phyloP scores from a whole-genome alignment of 2,113 vertebrate species.

The Colossoma macropomum region DNA sequence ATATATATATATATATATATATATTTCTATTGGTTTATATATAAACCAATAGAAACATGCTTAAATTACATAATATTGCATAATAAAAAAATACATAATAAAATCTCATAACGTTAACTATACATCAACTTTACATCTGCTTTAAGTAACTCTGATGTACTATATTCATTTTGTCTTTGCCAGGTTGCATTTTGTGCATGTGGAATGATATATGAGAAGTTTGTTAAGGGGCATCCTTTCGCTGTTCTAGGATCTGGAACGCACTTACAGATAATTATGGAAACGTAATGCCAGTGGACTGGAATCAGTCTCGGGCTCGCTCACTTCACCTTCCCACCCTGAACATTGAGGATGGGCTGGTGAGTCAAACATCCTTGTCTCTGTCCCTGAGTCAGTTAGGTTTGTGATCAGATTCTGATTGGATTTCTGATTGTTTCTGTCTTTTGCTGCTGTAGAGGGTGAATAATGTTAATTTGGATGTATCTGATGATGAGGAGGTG shows the following conservation, averaged over 20 bases:
- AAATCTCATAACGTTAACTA: too few species aligned
- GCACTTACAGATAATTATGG: constrained; percentile 88
- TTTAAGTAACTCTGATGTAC: too few species aligned
- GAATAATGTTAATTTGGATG: constrained; percentile 80
- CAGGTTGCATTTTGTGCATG: too few species aligned
- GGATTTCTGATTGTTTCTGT: background rate
- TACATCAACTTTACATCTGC: too few species aligned
- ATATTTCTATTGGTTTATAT: too few species aligned
- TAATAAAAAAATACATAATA: too few species aligned
- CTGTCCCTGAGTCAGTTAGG: constrained; percentile 21
- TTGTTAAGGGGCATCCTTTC: background rate
- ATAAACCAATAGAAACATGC: too few species aligned
- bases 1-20: too few species aligned
- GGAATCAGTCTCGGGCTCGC: constrained; percentile 85
- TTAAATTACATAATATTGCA: too few species aligned
- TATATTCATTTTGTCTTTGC: too few species aligned
- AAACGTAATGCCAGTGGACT: constrained; percentile 89
- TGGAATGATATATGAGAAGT: too few species aligned
- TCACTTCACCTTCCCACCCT: constrained; percentile 85
- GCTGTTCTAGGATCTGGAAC: constrained; percentile 87
- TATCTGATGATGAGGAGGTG: constrained; percentile 93
- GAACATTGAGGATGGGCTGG: constrained; percentile 84
- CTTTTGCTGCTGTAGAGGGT: constrained; percentile 71
- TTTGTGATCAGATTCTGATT: background rate
- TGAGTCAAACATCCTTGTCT: constrained; percentile 73